Evolutionary conservation across 1,140 invertebrate species (phyloP).

Genomic region (Drosophila jambulina): DNA sequence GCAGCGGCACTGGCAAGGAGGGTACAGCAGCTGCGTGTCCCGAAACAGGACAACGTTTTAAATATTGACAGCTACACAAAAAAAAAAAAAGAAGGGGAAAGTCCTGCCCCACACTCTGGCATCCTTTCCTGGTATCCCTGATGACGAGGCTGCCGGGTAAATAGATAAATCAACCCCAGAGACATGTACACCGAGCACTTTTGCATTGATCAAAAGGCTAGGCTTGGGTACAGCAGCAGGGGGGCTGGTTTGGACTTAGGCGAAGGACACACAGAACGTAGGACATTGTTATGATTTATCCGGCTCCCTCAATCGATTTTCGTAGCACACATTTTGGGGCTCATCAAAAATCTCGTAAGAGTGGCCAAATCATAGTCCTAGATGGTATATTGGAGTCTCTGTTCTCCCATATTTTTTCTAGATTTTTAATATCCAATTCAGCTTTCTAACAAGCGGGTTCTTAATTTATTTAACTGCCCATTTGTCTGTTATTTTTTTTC

Average conservation of each 20-base stretch:
- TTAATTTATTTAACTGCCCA: background rate
- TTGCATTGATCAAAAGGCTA: slow-evolving; percentile 75
- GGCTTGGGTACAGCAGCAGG: slow-evolving; percentile 2
- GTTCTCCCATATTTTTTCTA: background rate
- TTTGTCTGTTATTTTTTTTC: background rate
- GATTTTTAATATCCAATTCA: background rate
- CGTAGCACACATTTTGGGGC: slow-evolving; percentile 58
- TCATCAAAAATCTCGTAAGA: slow-evolving; percentile 31
- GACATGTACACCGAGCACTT: slow-evolving; percentile 75
- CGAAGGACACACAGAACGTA: background rate
- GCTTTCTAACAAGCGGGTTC: background rate
- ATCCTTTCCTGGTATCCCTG: slow-evolving; percentile 12
- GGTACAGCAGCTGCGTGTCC: slow-evolving; percentile 47
- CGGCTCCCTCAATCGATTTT: slow-evolving; percentile 60
- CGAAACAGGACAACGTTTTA: slow-evolving; percentile 78
- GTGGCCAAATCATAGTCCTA: slow-evolving; percentile 46
- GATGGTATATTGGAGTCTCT: too few relatives aligned
- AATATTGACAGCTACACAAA: slow-evolving; percentile 74
- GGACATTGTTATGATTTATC: slow-evolving; percentile 71
- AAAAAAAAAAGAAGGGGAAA: slow-evolving; percentile 20
- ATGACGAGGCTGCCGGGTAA: slow-evolving; percentile 65
- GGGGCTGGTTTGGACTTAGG: background rate
- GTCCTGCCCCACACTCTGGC: background rate
- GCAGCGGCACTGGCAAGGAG: slow-evolving; percentile 23
- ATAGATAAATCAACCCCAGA: slow-evolving; percentile 83